Percentiles rank a stretch among this genome's conserved stretches.
These are phyloP conservation scores for Ianthella basta DNA, from an alignment of 37 sponge, comb jelly and placozoan genomes.

Conservation along the genomic window DNA sequence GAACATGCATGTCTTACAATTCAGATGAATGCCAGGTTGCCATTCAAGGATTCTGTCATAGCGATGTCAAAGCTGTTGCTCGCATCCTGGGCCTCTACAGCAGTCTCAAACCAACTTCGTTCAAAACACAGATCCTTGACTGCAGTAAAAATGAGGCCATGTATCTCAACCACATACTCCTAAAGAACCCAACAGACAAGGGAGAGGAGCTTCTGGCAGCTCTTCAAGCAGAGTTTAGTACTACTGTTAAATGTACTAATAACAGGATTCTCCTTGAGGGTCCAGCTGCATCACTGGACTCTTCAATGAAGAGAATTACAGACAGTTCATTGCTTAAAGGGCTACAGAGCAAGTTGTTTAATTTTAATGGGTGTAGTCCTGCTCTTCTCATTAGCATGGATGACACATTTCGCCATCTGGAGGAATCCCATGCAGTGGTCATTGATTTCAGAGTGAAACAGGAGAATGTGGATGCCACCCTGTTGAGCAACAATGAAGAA, in stretches of 20 bases:
- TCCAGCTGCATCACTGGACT: no score
- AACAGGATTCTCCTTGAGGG: no score
- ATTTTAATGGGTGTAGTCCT: neutral
- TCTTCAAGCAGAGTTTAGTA: neutral
- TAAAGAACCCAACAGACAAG: neutral
- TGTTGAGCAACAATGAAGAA: neutral
- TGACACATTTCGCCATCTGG: neutral
- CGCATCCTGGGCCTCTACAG: neutral
- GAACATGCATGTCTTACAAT: neutral
- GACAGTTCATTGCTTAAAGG: neutral
- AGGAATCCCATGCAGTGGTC: neutral
- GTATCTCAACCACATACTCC: neutral
- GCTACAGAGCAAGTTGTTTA: neutral
- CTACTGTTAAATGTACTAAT: no score
- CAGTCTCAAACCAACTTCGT: neutral
- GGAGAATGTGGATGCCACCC: neutral
- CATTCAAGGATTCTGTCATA: neutral
- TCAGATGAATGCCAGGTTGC: neutral
- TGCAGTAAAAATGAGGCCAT: neutral
- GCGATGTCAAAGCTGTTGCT: neutral
- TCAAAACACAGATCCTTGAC: neutral
- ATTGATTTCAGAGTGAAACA: neutral
- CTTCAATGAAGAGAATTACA: neutral
- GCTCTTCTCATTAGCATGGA: neutral
- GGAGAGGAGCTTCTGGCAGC: neutral